Conservation (phyloP, 2,113 vertebrate species). For the Poecilia latipinna region DNA sequence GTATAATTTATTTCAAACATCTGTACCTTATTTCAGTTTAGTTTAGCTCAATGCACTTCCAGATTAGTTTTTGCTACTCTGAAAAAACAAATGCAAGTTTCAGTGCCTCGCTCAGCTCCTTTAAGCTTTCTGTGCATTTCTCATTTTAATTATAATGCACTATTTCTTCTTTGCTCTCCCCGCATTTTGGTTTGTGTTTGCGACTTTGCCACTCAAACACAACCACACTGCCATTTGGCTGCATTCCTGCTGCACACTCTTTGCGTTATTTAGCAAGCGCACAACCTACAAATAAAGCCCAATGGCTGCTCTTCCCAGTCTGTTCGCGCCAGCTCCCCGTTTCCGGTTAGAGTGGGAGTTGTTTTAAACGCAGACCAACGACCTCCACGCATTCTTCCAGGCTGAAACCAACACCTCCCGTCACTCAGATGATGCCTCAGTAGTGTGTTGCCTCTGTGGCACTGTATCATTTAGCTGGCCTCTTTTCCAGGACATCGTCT, state of each 20-base stretch:
- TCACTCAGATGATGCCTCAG: constrained; percentile 25
- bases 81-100: neutral
- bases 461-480: constrained; percentile 51
- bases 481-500: constrained; percentile 47
- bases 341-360: constrained; percentile 41
- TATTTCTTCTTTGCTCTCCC: neutral
- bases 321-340: constrained; percentile 34
- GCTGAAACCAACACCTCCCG: constrained; percentile 35
- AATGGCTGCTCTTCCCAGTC: constrained; percentile 16
- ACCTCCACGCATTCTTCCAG: constrained; percentile 44
- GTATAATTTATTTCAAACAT: neutral
- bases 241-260: constrained; percentile 15
- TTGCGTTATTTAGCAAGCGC: constrained; percentile 25
- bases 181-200: constrained; percentile 23
- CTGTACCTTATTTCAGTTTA: neutral
- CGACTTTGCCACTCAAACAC: constrained; percentile 1
- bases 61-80: neutral
- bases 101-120: neutral
- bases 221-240: constrained; percentile 35
- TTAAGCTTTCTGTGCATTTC: neutral
- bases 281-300: constrained; percentile 1
- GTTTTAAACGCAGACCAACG: constrained; percentile 22
- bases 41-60: neutral
- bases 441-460: constrained; percentile 10
- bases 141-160: neutral